These are phyloP conservation scores for Hipposideros larvatus DNA, from an alignment of 2,797 vertebrate species.

Conservation along the genomic window DNA sequence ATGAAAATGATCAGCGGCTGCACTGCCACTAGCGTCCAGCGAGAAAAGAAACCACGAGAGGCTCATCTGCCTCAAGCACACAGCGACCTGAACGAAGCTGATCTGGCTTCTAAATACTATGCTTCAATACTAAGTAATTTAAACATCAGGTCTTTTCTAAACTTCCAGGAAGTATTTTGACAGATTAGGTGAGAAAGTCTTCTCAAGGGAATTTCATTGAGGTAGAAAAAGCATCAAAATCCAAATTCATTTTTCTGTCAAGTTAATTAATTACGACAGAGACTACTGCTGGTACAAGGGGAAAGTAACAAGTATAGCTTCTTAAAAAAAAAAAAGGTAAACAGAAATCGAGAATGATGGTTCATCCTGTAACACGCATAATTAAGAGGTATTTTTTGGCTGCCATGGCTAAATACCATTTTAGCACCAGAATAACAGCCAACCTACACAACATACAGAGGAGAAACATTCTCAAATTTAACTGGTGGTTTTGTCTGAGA, in stretches of 20 bases:
- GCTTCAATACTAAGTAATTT: not conserved
- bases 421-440: not conserved
- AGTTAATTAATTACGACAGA: not conserved
- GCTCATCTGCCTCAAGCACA: not conserved
- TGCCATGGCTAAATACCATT: not conserved
- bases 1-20: not conserved
- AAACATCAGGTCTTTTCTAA: not conserved
- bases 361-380: not conserved
- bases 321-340: not conserved
- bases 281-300: not conserved
- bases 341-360: not conserved
- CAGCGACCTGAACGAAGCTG: not conserved
- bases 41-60: not conserved
- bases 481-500: not conserved
- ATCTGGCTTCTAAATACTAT: not conserved
- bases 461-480: not conserved
- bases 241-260: slow-evolving; percentile 45
- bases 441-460: not conserved
- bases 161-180: not conserved
- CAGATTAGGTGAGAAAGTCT: slow-evolving; percentile 7
- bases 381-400: not conserved
- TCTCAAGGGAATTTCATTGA: slow-evolving; percentile 46
- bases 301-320: not conserved
- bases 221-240: slow-evolving; percentile 30
- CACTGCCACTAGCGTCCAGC: not conserved